Evolutionary conservation across 2,888 invertebrate species (phyloP).

Genomic region (Plutella xylostella): DNA sequence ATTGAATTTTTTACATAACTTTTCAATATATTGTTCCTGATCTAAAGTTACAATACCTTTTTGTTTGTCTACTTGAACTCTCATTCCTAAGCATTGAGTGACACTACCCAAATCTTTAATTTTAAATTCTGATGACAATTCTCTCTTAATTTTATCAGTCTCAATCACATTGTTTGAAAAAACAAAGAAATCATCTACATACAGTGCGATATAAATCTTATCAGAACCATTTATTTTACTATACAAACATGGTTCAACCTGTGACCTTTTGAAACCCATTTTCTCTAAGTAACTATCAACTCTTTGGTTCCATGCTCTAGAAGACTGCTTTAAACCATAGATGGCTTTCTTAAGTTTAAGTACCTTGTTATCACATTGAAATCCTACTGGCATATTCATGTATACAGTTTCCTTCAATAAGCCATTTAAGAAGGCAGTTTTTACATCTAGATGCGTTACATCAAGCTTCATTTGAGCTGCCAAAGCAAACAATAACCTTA

Average conservation of each 20-base stretch:
- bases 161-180: not conserved
- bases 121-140: not conserved
- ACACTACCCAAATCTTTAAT: slow-evolving; percentile 1
- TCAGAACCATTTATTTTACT: not conserved
- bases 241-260: slow-evolving; percentile 1
- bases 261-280: not conserved
- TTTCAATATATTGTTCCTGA: slow-evolving; percentile 1
- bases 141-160: not conserved
- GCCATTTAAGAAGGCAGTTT: slow-evolving; percentile 2
- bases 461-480: not conserved
- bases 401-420: not conserved
- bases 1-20: not conserved
- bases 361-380: not conserved
- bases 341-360: slow-evolving; percentile 1
- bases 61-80: not conserved
- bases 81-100: not conserved
- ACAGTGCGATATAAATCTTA: not conserved
- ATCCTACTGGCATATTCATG: not conserved
- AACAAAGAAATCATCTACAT: slow-evolving; percentile 5
- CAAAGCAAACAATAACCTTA: not conserved
- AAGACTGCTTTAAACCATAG: slow-evolving; percentile 4
- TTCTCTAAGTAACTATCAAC: not conserved
- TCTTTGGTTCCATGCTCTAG: not conserved
- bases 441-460: slow-evolving; percentile 1
- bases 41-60: not conserved